Evolutionary conservation across 2,113 vertebrate genomes (phyloP).

Genomic region (Ceyx melanurus): DNA sequence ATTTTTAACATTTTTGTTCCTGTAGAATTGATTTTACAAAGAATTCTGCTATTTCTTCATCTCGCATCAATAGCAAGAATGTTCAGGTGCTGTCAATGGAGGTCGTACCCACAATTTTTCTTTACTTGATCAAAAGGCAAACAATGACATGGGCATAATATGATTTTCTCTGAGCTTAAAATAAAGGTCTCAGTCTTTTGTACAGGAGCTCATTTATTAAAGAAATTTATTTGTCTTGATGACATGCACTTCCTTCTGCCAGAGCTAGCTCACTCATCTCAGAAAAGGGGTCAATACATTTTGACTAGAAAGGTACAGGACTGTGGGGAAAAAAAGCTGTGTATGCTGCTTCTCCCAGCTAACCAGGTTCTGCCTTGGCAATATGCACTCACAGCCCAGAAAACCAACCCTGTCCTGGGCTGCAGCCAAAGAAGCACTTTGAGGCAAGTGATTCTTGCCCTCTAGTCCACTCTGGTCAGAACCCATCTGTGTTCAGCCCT

Average conservation of each 20-base stretch:
- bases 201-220: neutral
- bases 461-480: neutral
- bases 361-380: neutral
- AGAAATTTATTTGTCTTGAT: neutral
- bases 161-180: slow-evolving; percentile 11
- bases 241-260: neutral
- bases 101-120: slow-evolving; percentile 22
- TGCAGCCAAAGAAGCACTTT: no score
- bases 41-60: neutral
- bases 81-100: neutral
- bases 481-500: neutral
- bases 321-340: no score
- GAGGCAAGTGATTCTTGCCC: neutral
- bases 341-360: neutral
- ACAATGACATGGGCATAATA: neutral
- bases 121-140: slow-evolving; percentile 19
- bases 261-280: neutral
- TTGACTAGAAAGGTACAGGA: neutral
- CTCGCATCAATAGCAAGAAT: neutral
- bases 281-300: neutral
- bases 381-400: no score
- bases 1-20: neutral
- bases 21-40: neutral
- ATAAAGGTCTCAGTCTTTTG: neutral
- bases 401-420: no score